These are phyloP conservation scores for Epinephelus moara DNA, from an alignment of 2,113 vertebrate species.

Conservation along the genomic window DNA sequence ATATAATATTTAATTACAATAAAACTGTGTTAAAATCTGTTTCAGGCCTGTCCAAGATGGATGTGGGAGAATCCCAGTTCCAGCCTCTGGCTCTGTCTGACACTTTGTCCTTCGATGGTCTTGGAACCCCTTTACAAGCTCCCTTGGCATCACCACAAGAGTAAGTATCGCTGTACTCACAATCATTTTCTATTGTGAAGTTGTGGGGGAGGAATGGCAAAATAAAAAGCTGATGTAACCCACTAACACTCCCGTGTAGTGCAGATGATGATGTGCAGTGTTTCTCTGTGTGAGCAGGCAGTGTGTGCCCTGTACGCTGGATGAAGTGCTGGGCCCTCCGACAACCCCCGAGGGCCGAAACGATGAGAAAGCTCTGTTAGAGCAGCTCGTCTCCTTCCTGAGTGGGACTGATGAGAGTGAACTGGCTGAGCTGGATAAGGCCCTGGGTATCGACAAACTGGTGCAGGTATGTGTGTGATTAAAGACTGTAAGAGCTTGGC, in stretches of 20 bases:
- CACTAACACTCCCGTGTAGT: neutral
- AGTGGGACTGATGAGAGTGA: constrained; percentile 97
- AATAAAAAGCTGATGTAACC: neutral
- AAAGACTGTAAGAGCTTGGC: neutral
- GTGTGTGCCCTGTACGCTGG: constrained; percentile 91
- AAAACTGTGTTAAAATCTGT: neutral
- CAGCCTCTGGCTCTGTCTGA: constrained; percentile 78
- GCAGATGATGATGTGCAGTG: neutral
- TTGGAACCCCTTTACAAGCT: constrained; percentile 70
- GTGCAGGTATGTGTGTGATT: constrained; percentile 87
- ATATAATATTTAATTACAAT: neutral
- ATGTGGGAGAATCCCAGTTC: constrained; percentile 81
- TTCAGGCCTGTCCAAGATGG: constrained; percentile 80
- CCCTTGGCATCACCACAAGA: constrained; percentile 82
- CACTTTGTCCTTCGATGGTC: constrained; percentile 78
- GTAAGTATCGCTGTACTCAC: constrained; percentile 63
- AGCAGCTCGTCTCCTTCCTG: constrained; percentile 95
- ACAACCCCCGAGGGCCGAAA: constrained; percentile 91
- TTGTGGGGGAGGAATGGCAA: neutral
- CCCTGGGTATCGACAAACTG: constrained; percentile 95
- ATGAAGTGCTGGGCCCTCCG: constrained; percentile 93
- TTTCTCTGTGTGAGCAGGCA: constrained; percentile 81
- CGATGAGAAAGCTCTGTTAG: constrained; percentile 94
- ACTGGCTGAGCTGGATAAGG: constrained; percentile 92
- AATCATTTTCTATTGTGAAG: neutral